phyloP scores from a whole-genome alignment of 2,113 vertebrate genomes.

The Nesogale talazaci region DNA sequence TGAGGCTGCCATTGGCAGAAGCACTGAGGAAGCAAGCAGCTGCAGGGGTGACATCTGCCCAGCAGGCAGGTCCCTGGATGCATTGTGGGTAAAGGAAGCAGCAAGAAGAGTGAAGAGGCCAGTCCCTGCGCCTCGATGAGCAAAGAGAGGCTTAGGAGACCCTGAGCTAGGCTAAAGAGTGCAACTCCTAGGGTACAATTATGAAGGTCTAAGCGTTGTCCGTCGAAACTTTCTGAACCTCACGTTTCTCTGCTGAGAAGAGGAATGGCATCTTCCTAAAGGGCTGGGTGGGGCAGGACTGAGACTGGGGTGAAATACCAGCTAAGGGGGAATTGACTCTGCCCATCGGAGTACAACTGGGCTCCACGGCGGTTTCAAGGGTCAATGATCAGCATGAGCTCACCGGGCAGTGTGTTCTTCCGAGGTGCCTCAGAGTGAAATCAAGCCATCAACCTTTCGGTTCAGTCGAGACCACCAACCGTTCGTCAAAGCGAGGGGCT shows the following conservation, averaged over 20 bases:
- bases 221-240: background rate
- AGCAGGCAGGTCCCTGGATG: background rate
- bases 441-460: background rate
- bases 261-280: background rate
- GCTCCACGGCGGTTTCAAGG: background rate
- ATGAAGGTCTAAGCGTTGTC: background rate
- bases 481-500: background rate
- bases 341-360: background rate
- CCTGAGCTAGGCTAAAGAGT: background rate
- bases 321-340: background rate
- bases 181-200: background rate
- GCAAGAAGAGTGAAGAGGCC: background rate
- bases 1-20: background rate
- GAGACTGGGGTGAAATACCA: background rate
- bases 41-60: slow-evolving; percentile 65
- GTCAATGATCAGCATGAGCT: background rate
- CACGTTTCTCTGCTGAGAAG: slow-evolving; percentile 32
- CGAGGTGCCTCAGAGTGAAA: background rate
- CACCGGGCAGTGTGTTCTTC: background rate
- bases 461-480: background rate
- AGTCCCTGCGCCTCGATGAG: too few species aligned
- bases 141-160: too few species aligned
- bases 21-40: slow-evolving; percentile 61
- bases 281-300: background rate
- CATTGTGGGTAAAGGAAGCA: background rate